Percentiles rank a stretch among this genome's conserved stretches.
Evolutionary conservation across 2,113 vertebrate species (phyloP).

Genomic region (Bombycilla garrulus): DNA sequence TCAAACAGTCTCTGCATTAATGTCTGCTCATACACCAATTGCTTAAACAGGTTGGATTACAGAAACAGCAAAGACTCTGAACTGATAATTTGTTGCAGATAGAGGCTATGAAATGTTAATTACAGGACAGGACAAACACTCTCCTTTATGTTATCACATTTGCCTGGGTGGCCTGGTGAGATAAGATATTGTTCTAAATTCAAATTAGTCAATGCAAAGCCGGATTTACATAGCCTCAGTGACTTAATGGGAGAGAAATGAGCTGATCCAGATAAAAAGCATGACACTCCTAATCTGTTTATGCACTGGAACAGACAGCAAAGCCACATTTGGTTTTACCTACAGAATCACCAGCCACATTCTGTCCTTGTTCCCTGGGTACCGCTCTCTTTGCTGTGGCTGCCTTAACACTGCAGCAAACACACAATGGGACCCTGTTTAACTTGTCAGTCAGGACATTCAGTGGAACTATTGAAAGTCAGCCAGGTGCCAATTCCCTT

Average conservation of each 20-base stretch:
- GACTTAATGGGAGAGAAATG: slow-evolving; percentile 29
- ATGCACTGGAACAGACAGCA: background rate
- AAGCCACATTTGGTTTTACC: background rate
- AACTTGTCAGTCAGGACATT: background rate
- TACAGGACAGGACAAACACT: background rate
- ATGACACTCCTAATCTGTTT: slow-evolving; percentile 29
- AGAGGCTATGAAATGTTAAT: slow-evolving; percentile 18
- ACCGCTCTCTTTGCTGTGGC: background rate
- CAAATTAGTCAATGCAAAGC: background rate
- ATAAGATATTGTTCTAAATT: slow-evolving; percentile 43
- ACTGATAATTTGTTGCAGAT: background rate
- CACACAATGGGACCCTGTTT: background rate
- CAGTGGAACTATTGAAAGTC: background rate
- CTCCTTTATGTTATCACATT: background rate
- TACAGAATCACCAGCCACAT: background rate
- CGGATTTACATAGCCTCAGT: slow-evolving; percentile 3
- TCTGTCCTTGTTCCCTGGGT: background rate
- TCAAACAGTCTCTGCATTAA: background rate
- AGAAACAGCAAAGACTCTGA: background rate
- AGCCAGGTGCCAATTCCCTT: background rate
- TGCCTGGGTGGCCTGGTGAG: background rate
- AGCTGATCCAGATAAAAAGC: slow-evolving; percentile 28
- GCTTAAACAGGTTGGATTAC: background rate
- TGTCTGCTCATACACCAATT: background rate
- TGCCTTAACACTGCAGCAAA: background rate